Evolutionary conservation across 2,113 vertebrate genomes (phyloP).

Genomic region (Channa argus): DNA sequence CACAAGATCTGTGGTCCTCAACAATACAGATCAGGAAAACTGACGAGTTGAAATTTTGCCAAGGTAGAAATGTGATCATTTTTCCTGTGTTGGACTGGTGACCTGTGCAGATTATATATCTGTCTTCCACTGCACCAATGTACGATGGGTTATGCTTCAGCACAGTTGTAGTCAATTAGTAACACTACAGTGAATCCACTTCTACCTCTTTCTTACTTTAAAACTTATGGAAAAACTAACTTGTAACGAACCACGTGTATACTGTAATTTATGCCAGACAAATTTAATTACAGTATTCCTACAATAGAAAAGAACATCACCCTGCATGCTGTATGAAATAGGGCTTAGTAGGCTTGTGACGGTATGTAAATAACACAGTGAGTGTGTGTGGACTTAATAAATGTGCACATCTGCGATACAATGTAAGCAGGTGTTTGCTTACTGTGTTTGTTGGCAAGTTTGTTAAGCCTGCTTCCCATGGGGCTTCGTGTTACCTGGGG

Average conservation of each 20-base stretch:
- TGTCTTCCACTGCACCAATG: neutral
- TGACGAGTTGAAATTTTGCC: too few relatives aligned
- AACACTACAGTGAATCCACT: too few relatives aligned
- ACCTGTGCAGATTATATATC: neutral
- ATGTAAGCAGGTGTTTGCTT: constrained; percentile 70
- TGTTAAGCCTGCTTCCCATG: constrained; percentile 50
- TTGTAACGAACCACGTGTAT: too few relatives aligned
- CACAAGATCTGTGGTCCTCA: too few relatives aligned
- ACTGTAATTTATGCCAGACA: too few relatives aligned
- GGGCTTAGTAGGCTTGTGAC: neutral
- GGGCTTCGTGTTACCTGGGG: constrained; percentile 53
- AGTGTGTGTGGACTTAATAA: constrained; percentile 27
- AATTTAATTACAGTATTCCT: neutral
- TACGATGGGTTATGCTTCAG: too few relatives aligned
- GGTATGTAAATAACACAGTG: neutral
- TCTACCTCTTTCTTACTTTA: too few relatives aligned
- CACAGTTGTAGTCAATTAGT: too few relatives aligned
- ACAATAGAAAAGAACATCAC: neutral
- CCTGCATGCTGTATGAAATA: neutral
- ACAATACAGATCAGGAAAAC: too few relatives aligned
- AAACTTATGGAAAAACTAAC: too few relatives aligned
- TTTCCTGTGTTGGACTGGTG: neutral
- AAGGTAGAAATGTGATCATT: too few relatives aligned
- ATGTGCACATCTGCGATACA: constrained; percentile 44
- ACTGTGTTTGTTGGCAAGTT: constrained; percentile 60